Base-by-base conservation (phyloP, 1,140 invertebrate species). In the Meloidogyne exigua region DNA sequence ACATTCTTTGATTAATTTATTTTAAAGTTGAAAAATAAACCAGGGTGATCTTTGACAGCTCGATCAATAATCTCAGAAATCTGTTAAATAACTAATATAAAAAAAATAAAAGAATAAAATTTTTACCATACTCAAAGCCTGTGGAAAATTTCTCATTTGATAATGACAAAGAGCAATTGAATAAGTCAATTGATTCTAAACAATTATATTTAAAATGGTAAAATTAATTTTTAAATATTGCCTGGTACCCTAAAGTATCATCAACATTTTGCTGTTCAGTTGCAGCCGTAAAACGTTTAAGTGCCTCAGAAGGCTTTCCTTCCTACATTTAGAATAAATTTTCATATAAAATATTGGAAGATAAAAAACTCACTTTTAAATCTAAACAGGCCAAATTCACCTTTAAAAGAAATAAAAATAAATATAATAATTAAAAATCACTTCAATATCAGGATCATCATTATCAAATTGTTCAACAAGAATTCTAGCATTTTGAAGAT, bases 151-250 rank as follows among this genome's bases (percentile, higher is more conserved):
- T 88, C 96, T 96, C 39, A 96, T 88, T 86, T 92, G 92, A 87
- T 96, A 99, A 88, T 98, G 94, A 84, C 95, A 97, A 25, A 99
- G 89, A 0, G 96, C 95, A 76, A 97, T 92, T 87, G 96, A 97
- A 86, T 99, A 99, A 12, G 94, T 93, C 73, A 98, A 90, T 89
- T 97, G 89, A 73, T 94, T 92, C 67, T 79, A 26, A 76, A 76
- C 12, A 67, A n/a, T 75, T 7, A 23, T 10, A 1, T 12, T 76
- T 75, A 32, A 18, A 76, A 18, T 3, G 23, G 2, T 21, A 4
- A 25, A 39, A 18, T 4, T 18, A 18, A 28, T 72, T 5, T n/a
- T 21, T 21, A 69, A 21, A 26, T 67, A 13, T 23, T 25, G 63
- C 76, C 85, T 92, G 93, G 85, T 94, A 95, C 18, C 94, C 94